Percentiles rank a stretch among this genome's conserved stretches.
phyloP scores from a whole-genome alignment of 2,888 invertebrate species.

The Drosophila paramelanica region DNA sequence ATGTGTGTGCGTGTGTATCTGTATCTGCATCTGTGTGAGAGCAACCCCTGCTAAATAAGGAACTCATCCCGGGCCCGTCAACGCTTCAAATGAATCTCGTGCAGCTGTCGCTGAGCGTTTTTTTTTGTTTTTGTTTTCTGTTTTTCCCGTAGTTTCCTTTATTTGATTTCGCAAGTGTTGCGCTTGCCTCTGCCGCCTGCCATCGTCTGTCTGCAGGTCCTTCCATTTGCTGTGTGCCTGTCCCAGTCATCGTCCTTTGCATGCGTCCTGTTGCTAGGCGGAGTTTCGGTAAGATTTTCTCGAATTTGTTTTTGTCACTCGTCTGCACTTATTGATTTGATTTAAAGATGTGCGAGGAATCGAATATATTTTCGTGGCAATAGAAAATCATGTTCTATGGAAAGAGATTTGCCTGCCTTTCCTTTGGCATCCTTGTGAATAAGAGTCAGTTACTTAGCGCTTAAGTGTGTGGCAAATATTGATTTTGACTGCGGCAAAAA shows the following conservation, averaged over 20 bases:
- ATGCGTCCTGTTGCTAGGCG: slow-evolving; percentile 68
- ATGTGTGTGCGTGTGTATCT: slow-evolving; percentile 11
- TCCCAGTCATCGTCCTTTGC: slow-evolving; percentile 20
- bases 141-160: slow-evolving; percentile 49
- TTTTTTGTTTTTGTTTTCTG: slow-evolving; percentile 4
- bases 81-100: slow-evolving; percentile 54
- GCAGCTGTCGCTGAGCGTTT: slow-evolving; percentile 59
- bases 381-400: too few relatives aligned
- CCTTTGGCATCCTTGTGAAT: neutral
- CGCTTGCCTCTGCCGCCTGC: slow-evolving; percentile 15
- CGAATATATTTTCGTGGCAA: too few relatives aligned
- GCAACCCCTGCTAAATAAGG: slow-evolving; percentile 59
- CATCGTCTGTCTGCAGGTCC: slow-evolving; percentile 37
- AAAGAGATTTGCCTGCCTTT: too few relatives aligned
- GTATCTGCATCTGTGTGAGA: slow-evolving; percentile 35
- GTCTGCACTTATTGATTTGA: slow-evolving; percentile 28
- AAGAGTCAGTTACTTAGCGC: neutral
- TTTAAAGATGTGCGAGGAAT: slow-evolving; percentile 7
- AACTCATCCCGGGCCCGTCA: slow-evolving; percentile 27
- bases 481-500: slow-evolving; percentile 51
- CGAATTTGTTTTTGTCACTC: slow-evolving; percentile 7
- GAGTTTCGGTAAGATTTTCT: slow-evolving; percentile 19
- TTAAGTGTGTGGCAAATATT: slow-evolving; percentile 55
- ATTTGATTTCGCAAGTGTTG: slow-evolving; percentile 77
- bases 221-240: slow-evolving; percentile 4